Evolutionary conservation across 2,113 vertebrate genomes (phyloP), one percentile per base, ranked within the genome.

Genomic region (Sula dactylatra): DNA sequence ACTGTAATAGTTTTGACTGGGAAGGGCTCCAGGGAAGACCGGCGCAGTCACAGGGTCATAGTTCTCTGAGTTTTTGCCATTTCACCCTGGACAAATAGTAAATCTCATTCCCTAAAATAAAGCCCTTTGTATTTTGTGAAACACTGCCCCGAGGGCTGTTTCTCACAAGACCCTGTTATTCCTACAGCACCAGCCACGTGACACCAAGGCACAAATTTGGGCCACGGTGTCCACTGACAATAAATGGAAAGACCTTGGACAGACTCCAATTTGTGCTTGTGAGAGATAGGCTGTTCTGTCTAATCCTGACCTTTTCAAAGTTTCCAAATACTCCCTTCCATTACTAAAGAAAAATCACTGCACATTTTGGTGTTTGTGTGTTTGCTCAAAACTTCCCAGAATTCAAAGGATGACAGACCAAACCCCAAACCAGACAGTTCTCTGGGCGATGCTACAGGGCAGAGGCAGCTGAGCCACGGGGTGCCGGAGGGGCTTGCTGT

Each of bases 241-340:
- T 74, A 91, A 89, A 93, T 50, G 59, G 79, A 90, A 93, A 90
- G 74, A 38, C 71, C 49, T 67, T 90, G 79, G 86, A 84, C 76
- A 95, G 92, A 81, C 50, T 88, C 56, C 88, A 93, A 32, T 94
- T 90, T 79, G 64, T 84, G 80, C 67, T 36, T 64, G 64, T 79
- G 90, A 88, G 65, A 94, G 77, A 96, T 16, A 90, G 79, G 45
- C n/a, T 90, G 65, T 38, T 93, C 91, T 82, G 38, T 90, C 64
- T 78, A 82, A 95, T 59, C 77, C 59, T 92, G 88, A 97, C 92
- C 86, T 97, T 94, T 90, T 73, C 87, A 83, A 86, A 95, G 72
- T 90, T 95, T 81, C 88, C 92, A 86, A 83, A 88, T 59, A 74
- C 54, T 85, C 31, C 15, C 92, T 93, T 92, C 71, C 54, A 71